These are phyloP conservation scores for Chromoteleia sp. DNA, from an alignment of 2,888 invertebrate species.

Conservation along the genomic window DNA sequence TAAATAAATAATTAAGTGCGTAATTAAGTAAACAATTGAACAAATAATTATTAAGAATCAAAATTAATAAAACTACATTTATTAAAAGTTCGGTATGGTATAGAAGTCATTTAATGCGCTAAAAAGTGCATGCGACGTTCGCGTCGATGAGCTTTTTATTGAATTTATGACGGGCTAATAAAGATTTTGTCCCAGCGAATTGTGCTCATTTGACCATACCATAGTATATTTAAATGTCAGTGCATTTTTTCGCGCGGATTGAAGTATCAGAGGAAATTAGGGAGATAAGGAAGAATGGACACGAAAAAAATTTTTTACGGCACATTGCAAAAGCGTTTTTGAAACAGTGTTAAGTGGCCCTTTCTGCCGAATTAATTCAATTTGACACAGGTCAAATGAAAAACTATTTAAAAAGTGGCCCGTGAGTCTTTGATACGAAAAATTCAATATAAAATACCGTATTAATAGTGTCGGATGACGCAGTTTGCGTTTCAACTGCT, in stretches of 20 bases:
- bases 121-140: no score
- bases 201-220: neutral
- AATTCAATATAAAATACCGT: slow-evolving; percentile 11
- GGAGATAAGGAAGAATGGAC: neutral
- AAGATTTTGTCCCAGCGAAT: neutral
- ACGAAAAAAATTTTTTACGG: neutral
- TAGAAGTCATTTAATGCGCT: no score
- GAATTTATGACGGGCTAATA: neutral
- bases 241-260: neutral
- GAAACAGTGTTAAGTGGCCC: neutral
- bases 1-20: no score
- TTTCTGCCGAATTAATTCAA: slow-evolving; percentile 9
- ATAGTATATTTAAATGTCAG: no score
- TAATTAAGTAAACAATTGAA: no score
- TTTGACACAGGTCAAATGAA: slow-evolving; percentile 1
- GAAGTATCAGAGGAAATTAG: neutral
- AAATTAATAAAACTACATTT: no score
- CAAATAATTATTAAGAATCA: no score
- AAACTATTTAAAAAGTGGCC: slow-evolving; percentile 2
- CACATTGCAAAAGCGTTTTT: neutral
- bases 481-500: slow-evolving; percentile 18
- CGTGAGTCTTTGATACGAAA: slow-evolving; percentile 7
- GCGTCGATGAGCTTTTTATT: neutral
- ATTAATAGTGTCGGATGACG: slow-evolving; percentile 16
- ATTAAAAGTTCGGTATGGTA: no score